Evolutionary conservation across 2,797 vertebrate species (phyloP), one percentile per base, ranked within the genome.

Genomic region (Trachurus trachurus): DNA sequence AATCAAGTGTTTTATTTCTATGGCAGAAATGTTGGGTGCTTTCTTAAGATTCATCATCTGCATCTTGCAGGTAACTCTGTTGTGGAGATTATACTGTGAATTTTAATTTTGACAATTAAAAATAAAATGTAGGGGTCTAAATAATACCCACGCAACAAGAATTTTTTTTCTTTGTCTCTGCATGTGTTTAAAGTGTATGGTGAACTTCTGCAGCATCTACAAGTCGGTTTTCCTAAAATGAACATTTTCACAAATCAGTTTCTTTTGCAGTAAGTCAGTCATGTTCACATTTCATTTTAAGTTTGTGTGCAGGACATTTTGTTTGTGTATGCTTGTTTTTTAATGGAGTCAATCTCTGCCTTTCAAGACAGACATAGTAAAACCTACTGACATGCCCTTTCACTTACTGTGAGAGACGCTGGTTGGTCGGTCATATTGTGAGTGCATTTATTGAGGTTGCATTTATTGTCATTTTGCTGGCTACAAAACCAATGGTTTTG

Each of bases 51-150:
- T 39, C 22, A 69, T 82, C 64, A 64, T 85, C 69, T 82, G 26
- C 44, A 64, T 64, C 70, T 70, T 77, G 40, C 74, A 85, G 75
- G 61, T 65, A 72, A 82, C 45, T 71, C 73, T 88, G 70, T 79
- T 44, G 40, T 78, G 59, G 74, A 82, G 82, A 87, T 77, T 65
- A 82, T 76, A 90, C 87, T 93, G 90, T 90, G 87, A 92, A 85
- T 77, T 81, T 72, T 81, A 26, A 64, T 76, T 83, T 83, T 83
- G 66, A 82, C 34, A 59, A 40, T 78, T 70, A 52, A 72, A 82
- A 85, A 84, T 76, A 87, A 86, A 82, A 71, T 61, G n/a, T 82
- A 86, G 80, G 70, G 61, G 50, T 66, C n/a, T 68, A 63, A 80
- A 54, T 39, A 71, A 47, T 40, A 59, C 58, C 66, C 29, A 39